Evolutionary conservation across 2,797 vertebrate genomes (phyloP).

Genomic region (Enteromius fasciolatus): DNA sequence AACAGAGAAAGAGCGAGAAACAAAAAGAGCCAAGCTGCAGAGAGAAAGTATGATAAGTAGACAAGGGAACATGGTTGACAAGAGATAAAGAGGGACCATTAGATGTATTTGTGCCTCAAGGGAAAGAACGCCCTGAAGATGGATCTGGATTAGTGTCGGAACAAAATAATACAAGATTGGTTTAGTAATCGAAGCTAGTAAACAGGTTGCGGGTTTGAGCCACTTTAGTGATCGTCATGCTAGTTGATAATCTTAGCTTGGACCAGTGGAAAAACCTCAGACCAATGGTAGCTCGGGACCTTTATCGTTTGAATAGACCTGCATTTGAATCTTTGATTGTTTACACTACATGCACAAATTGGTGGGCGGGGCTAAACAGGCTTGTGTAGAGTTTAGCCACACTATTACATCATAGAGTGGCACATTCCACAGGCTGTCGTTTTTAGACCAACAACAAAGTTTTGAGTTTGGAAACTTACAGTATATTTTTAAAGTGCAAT

Average conservation of each 20-base stretch:
- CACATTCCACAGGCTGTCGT: not conserved
- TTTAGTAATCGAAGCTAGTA: not conserved
- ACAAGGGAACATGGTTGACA: conserved; percentile 41
- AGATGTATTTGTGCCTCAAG: not conserved
- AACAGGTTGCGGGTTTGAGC: not conserved
- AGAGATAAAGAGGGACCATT: conserved; percentile 23
- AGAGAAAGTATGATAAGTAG: conserved; percentile 39
- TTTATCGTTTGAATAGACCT: too few relatives aligned
- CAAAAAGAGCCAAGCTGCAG: conserved; percentile 18
- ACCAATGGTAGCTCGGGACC: too few relatives aligned
- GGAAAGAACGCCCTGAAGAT: not conserved
- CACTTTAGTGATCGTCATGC: not conserved
- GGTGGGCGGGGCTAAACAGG: too few relatives aligned
- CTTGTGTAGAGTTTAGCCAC: not conserved
- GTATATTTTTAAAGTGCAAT: not conserved
- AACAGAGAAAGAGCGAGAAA: conserved; percentile 13
- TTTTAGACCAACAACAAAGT: too few relatives aligned
- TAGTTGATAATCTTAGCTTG: not conserved
- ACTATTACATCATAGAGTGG: not conserved
- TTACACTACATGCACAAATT: too few relatives aligned
- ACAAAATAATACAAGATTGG: not conserved
- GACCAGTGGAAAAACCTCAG: too few relatives aligned
- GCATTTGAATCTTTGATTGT: too few relatives aligned
- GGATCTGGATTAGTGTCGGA: not conserved
- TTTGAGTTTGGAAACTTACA: not conserved